Conservation (phyloP, 2,888 invertebrate genomes). For the Drosophila histrio region DNA sequence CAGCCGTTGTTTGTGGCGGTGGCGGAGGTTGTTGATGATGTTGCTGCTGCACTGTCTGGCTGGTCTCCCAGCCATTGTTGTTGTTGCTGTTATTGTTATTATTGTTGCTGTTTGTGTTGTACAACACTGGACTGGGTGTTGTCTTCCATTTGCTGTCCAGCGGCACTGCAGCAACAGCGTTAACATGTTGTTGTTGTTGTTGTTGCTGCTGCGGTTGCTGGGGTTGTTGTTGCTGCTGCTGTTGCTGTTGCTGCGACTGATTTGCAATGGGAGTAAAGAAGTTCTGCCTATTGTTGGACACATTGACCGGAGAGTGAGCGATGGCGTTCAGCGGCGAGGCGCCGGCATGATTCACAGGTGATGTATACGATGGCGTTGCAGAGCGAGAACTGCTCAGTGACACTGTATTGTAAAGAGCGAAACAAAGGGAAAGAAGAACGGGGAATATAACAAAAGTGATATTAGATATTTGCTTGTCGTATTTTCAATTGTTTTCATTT, state of each 20-base stretch:
- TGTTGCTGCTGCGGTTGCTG: conserved; percentile 32
- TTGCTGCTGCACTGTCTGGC: conserved; percentile 40
- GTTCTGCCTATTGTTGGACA: conserved; percentile 90
- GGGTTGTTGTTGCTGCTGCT: conserved; percentile 27
- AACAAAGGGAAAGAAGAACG: neutral
- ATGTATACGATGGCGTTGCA: conserved; percentile 95
- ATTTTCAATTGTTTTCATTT: conserved; percentile 6
- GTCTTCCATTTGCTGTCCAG: conserved; percentile 82
- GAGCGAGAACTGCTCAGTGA: conserved; percentile 97
- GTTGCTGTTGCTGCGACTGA: conserved; percentile 68
- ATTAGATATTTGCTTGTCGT: neutral
- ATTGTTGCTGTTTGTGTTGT: conserved; percentile 72
- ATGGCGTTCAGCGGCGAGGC: conserved; percentile 88
- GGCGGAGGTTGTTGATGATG: conserved; percentile 69
- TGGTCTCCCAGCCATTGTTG: conserved; percentile 61
- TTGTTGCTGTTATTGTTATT: conserved; percentile 48
- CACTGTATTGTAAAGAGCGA: conserved; percentile 85
- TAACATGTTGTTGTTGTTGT: conserved; percentile 32
- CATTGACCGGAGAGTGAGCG: conserved; percentile 87
- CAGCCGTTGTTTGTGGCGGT: conserved; percentile 80
- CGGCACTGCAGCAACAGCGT: conserved; percentile 47
- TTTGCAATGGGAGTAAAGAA: conserved; percentile 94
- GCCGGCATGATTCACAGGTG: conserved; percentile 88
- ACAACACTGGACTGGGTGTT: conserved; percentile 83
- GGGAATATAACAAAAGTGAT: neutral